These are phyloP conservation scores for Tichodroma muraria DNA, from an alignment of 2,113 vertebrate species.

Conservation along the genomic window DNA sequence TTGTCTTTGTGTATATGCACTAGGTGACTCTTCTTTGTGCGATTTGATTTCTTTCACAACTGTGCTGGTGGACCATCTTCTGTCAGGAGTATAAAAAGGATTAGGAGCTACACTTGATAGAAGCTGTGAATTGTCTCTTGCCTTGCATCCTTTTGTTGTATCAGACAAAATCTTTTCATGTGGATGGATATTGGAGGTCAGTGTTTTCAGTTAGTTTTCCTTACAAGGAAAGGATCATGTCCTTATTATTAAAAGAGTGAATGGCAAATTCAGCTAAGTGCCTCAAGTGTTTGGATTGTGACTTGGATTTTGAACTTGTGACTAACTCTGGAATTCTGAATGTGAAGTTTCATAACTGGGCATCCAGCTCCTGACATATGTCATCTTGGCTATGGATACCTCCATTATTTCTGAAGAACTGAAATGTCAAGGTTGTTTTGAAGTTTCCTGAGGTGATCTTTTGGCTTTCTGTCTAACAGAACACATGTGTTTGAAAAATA, in stretches of 20 bases:
- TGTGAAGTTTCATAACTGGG: neutral
- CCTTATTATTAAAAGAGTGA: neutral
- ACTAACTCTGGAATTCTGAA: neutral
- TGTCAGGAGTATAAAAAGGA: neutral
- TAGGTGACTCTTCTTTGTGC: neutral
- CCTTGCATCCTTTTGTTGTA: fast-evolving
- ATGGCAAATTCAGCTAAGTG: neutral
- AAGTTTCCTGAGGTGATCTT: neutral
- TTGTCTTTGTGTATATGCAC: neutral
- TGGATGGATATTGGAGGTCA: neutral
- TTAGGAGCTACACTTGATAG: neutral
- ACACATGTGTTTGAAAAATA: neutral
- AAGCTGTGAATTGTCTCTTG: neutral
- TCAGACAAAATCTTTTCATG: neutral
- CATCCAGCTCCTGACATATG: neutral
- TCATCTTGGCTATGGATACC: neutral
- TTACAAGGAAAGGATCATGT: neutral
- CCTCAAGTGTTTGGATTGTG: neutral
- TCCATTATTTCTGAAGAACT: neutral
- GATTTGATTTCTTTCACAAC: neutral
- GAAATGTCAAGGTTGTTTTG: neutral
- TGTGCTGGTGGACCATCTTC: neutral
- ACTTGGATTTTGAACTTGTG: neutral
- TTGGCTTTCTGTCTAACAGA: neutral
- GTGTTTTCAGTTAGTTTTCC: neutral